Evolutionary conservation across 92 coral and sea anemone genomes (phyloP).

Genomic region (Zoanthus solanderi): DNA sequence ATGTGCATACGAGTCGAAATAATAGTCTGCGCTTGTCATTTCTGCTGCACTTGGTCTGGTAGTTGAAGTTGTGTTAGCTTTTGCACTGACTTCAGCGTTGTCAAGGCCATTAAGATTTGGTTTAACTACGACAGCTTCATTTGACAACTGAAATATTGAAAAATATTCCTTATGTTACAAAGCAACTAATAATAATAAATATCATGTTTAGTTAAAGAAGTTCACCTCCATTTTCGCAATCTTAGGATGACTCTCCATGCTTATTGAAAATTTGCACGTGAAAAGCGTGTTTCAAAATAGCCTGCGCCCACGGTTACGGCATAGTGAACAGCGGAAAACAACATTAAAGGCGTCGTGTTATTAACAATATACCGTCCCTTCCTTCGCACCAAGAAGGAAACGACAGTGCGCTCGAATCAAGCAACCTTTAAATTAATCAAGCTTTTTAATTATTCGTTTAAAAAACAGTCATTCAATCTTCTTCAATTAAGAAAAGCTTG

Average conservation of each 20-base stretch:
- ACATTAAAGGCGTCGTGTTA: neutral
- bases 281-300: constrained; percentile 44
- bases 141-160: constrained; percentile 58
- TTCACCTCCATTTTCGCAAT: constrained; percentile 90
- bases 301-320: constrained; percentile 61
- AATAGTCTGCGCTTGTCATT: constrained; percentile 99
- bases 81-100: neutral
- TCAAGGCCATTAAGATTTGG: constrained; percentile 58
- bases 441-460: no score
- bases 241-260: constrained; percentile 83
- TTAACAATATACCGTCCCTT: neutral
- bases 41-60: constrained; percentile 74
- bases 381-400: no score
- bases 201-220: neutral
- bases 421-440: no score
- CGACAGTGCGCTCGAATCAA: no score
- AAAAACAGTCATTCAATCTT: no score
- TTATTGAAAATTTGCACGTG: constrained; percentile 41
- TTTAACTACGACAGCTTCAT: constrained; percentile 78
- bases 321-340: neutral
- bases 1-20: constrained; percentile 98
- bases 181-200: neutral
- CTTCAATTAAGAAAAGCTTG: no score
- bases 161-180: neutral
- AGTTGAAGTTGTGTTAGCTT: constrained; percentile 14